Evolutionary conservation across 2,797 vertebrate species (phyloP).

Genomic region (Periparus ater): DNA sequence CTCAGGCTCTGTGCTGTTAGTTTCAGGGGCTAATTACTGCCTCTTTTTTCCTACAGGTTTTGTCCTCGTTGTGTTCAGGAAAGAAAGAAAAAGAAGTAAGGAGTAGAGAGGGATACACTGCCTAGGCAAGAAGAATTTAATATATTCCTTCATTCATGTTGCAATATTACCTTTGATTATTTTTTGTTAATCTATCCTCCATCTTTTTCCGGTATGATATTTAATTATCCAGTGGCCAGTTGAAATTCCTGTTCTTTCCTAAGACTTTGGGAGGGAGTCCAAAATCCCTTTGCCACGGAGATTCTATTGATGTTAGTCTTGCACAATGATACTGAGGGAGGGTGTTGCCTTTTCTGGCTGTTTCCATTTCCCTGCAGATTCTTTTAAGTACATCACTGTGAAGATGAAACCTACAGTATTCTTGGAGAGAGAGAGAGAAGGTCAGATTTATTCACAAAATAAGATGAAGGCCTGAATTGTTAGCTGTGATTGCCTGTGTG

Average conservation of each 20-base stretch:
- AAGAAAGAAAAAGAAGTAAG: constrained; percentile 90
- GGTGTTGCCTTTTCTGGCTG: neutral
- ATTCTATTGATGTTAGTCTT: constrained; percentile 32
- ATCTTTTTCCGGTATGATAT: constrained; percentile 39
- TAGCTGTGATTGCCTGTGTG: neutral
- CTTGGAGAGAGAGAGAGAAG: neutral
- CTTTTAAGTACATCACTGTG: constrained; percentile 56
- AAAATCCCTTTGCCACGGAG: neutral
- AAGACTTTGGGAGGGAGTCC: neutral
- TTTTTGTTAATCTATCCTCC: constrained; percentile 26
- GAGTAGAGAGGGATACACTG: neutral
- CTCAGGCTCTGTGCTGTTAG: neutral
- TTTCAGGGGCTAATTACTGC: neutral
- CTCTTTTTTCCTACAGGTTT: constrained; percentile 81
- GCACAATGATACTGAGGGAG: neutral
- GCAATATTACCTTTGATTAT: constrained; percentile 61
- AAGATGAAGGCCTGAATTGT: neutral
- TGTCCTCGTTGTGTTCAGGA: constrained; percentile 96
- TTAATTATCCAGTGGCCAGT: constrained; percentile 67
- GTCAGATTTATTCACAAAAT: neutral
- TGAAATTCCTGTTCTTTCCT: constrained; percentile 51
- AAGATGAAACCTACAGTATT: constrained; percentile 45
- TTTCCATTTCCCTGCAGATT: neutral
- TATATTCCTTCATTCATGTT: constrained; percentile 41
- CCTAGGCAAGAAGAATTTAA: constrained; percentile 45